phyloP scores from a whole-genome alignment of 2,113 vertebrate genomes.

The Crocuta crocuta region DNA sequence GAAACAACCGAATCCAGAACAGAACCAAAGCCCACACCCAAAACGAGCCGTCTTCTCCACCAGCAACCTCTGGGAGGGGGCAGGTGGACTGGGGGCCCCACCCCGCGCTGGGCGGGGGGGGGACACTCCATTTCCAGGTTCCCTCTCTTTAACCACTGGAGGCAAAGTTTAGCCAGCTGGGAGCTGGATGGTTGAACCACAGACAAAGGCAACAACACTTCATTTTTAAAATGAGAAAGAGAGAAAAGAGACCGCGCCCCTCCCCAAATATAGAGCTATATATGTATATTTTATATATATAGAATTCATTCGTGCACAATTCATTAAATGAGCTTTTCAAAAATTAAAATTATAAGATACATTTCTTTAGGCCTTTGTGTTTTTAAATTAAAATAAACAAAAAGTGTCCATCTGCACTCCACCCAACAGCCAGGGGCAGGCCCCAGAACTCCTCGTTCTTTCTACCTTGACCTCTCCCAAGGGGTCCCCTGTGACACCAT shows the following conservation, averaged over 20 bases:
- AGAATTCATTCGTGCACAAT: conserved; percentile 88
- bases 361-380: conserved; percentile 79
- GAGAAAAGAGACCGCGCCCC: conserved; percentile 80
- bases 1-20: not conserved
- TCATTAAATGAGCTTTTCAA: conserved; percentile 86
- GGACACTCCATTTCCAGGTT: fast-evolving
- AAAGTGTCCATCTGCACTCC: conserved; percentile 71
- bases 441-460: fast-evolving
- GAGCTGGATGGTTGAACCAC: conserved; percentile 86
- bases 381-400: conserved; percentile 86
- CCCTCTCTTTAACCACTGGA: conserved; percentile 78
- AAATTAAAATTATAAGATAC: conserved; percentile 87
- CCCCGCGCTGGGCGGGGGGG: fast-evolving
- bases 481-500: not conserved
- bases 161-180: conserved; percentile 89
- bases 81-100: not conserved
- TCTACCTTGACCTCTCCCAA: not conserved
- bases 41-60: conserved; percentile 75
- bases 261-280: conserved; percentile 87
- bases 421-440: not conserved
- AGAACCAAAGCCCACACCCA: conserved; percentile 76
- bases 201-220: conserved; percentile 80
- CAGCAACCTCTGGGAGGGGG: conserved; percentile 48
- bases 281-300: conserved; percentile 80
- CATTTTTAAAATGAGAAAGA: conserved; percentile 85